phyloP scores from a whole-genome alignment of 2,113 vertebrate species.

The Hemiprocne comata region DNA sequence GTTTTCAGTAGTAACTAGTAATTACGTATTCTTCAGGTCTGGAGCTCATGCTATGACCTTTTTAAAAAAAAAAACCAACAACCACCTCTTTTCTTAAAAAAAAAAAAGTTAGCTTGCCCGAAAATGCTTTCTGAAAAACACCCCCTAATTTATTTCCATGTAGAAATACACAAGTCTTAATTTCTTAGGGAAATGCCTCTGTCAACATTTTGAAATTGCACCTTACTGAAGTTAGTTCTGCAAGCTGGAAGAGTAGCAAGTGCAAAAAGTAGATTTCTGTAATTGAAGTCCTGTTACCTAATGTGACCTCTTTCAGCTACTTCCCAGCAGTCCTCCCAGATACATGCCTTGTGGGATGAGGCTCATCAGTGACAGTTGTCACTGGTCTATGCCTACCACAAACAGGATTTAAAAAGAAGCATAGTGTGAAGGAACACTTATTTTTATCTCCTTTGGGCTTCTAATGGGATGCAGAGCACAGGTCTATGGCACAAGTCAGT shows the following conservation, averaged over 20 bases:
- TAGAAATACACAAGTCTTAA: not conserved
- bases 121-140: not conserved
- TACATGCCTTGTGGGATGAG: not conserved
- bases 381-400: not conserved
- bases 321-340: not conserved
- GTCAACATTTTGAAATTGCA: not conserved
- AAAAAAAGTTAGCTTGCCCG: not conserved
- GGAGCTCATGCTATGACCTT: not conserved
- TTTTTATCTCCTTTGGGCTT: not conserved
- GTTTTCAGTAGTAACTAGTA: not conserved
- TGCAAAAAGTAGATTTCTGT: not conserved
- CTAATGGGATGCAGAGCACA: not conserved
- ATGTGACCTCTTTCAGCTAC: not conserved
- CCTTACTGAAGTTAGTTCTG: not conserved
- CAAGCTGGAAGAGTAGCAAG: not conserved
- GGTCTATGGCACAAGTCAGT: fast-evolving
- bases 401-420: not conserved
- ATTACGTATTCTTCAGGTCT: not conserved
- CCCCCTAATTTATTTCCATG: not conserved
- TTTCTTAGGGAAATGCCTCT: not conserved
- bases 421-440: not conserved
- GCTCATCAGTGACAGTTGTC: not conserved
- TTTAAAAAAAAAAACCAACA: too few relatives aligned
- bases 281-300: not conserved
- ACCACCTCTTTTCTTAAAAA: too few relatives aligned